These are phyloP conservation scores for Tetraneura akinire DNA, from an alignment of 1,140 invertebrate species.

Conservation along the genomic window DNA sequence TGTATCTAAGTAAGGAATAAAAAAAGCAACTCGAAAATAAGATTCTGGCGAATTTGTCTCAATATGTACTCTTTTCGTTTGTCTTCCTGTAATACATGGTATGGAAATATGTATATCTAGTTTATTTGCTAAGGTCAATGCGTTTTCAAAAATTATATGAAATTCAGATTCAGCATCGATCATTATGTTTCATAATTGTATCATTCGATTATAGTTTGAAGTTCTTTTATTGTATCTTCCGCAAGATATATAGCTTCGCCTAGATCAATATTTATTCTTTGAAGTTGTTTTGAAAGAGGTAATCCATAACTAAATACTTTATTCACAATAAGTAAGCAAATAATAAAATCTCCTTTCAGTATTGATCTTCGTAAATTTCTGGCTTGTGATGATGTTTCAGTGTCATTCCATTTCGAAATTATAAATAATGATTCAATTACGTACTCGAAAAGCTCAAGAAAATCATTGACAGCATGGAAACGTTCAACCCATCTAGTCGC, in stretches of 20 bases:
- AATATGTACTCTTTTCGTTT: background rate
- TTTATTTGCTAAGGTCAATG: background rate
- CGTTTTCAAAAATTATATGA: no score
- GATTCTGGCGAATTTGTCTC: background rate
- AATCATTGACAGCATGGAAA: background rate
- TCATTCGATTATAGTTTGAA: no score
- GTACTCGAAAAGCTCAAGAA: background rate
- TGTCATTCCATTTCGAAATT: constrained; percentile 18
- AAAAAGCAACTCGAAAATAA: background rate
- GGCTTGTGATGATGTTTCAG: background rate
- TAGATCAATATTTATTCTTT: background rate
- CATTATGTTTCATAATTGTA: background rate
- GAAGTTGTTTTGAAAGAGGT: background rate
- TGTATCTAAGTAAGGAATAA: background rate
- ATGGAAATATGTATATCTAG: background rate
- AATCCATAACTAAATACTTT: background rate
- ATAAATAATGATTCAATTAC: constrained; percentile 4
- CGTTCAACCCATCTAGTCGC: constrained; percentile 16
- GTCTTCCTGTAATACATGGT: background rate
- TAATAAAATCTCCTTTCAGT: background rate
- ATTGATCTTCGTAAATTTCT: background rate
- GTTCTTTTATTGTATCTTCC: no score
- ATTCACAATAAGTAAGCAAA: constrained; percentile 1
- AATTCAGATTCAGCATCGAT: no score
- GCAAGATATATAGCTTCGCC: no score